Conservation (phyloP, 1,140 invertebrate genomes). For the Drosophila albomicans region DNA sequence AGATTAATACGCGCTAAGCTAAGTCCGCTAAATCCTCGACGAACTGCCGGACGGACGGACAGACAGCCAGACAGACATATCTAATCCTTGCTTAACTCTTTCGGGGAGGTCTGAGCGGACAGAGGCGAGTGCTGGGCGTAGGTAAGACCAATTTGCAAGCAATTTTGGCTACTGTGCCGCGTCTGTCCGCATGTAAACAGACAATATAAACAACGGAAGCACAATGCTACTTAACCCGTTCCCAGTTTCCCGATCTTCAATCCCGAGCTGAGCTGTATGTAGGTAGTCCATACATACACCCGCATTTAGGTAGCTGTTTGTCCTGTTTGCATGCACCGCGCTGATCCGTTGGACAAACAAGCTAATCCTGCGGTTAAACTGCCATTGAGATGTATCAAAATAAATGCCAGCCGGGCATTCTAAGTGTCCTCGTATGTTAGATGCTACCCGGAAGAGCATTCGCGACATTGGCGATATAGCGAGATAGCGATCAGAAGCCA, state of each 20-base stretch:
- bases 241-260: conserved; percentile 5
- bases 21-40: conserved; percentile 47
- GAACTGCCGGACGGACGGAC: not conserved
- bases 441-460: conserved; percentile 74
- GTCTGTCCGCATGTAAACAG: conserved; percentile 61
- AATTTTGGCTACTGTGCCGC: conserved; percentile 61
- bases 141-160: conserved; percentile 66
- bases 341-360: conserved; percentile 79
- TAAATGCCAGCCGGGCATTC: conserved; percentile 46
- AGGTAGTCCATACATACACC: conserved; percentile 26
- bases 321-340: conserved; percentile 70
- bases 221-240: conserved; percentile 61
- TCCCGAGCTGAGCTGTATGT: conserved; percentile 3
- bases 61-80: conserved; percentile 14
- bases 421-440: too few relatives aligned
- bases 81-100: conserved; percentile 79
- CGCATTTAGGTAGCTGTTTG: conserved; percentile 36
- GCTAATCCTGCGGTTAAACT: conserved; percentile 84
- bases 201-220: conserved; percentile 81
- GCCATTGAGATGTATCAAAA: conserved; percentile 81
- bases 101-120: conserved; percentile 44
- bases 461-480: not conserved
- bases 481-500: not conserved
- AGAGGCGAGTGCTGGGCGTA: conserved; percentile 41
- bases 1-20: conserved; percentile 81